These are phyloP conservation scores for Nemurella pictetii DNA, from an alignment of 2,888 invertebrate genomes.

Conservation along the genomic window DNA sequence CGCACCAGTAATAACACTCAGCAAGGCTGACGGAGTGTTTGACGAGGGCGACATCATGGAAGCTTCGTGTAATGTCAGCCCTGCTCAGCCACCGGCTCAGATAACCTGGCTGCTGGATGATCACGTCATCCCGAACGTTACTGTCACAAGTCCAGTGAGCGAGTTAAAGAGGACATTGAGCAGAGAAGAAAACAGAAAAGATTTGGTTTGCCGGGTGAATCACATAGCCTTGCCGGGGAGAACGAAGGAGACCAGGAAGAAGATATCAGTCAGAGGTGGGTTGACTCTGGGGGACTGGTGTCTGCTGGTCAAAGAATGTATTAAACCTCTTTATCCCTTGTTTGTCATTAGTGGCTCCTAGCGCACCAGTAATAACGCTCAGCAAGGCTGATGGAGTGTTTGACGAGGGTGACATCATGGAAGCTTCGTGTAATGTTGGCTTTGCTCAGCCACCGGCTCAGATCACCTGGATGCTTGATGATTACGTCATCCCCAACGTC, in stretches of 20 bases:
- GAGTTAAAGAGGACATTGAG: background rate
- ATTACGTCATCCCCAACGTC: background rate
- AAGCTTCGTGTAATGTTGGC: background rate
- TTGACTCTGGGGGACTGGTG: too few species aligned
- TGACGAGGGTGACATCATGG: background rate
- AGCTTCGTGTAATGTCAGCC: background rate
- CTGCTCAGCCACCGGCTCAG: background rate
- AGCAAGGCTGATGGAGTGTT: background rate
- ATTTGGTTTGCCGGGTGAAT: background rate
- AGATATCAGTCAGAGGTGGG: too few species aligned
- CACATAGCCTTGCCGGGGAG: background rate
- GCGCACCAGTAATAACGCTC: background rate
- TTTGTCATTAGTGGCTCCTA: background rate
- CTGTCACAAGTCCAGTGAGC: too few species aligned
- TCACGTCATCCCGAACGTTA: background rate
- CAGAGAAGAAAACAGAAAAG: background rate
- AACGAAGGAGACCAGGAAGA: background rate
- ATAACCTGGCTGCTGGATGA: background rate
- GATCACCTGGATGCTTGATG: background rate
- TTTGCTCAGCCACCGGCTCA: background rate
- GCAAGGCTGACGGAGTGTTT: background rate
- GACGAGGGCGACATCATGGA: background rate
- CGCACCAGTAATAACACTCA: background rate
- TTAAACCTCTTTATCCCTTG: too few species aligned
- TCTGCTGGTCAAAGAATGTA: too few species aligned